phyloP scores from a whole-genome alignment of 2,888 invertebrate genomes.

The Heliconius erato region DNA sequence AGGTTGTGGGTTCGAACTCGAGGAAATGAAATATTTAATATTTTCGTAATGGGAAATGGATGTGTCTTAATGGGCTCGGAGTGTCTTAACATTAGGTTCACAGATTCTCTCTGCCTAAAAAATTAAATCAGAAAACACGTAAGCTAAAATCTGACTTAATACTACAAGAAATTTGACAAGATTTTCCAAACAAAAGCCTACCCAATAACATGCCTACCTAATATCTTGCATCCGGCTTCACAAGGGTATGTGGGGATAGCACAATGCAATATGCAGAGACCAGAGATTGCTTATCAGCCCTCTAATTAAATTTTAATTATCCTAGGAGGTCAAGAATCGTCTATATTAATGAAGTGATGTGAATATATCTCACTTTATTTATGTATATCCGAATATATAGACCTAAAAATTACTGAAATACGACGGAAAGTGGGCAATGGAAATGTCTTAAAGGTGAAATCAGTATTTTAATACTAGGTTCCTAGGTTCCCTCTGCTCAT shows the following conservation, averaged over 20 bases:
- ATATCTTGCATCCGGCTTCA: slow-evolving; percentile 35
- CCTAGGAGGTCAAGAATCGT: slow-evolving; percentile 38
- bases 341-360: slow-evolving; percentile 28
- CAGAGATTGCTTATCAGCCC: slow-evolving; percentile 45
- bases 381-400: background rate
- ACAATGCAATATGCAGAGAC: slow-evolving; percentile 43
- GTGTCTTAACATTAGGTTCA: background rate
- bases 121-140: background rate
- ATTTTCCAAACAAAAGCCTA: slow-evolving; percentile 11
- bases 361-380: background rate
- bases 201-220: slow-evolving; percentile 22
- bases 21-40: background rate
- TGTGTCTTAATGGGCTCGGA: no score
- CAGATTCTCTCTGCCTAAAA: background rate
- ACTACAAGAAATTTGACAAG: background rate
- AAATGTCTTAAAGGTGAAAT: no score
- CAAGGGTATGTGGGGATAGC: slow-evolving; percentile 28
- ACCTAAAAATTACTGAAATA: background rate
- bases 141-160: background rate
- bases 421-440: background rate
- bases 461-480: background rate
- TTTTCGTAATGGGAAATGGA: background rate
- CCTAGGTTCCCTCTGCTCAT: background rate
- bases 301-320: slow-evolving; percentile 43
- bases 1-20: background rate